Percentiles rank a stretch among this genome's conserved stretches.
Conservation (phyloP, 2,113 vertebrate species). For the Halcyon malimbica region DNA sequence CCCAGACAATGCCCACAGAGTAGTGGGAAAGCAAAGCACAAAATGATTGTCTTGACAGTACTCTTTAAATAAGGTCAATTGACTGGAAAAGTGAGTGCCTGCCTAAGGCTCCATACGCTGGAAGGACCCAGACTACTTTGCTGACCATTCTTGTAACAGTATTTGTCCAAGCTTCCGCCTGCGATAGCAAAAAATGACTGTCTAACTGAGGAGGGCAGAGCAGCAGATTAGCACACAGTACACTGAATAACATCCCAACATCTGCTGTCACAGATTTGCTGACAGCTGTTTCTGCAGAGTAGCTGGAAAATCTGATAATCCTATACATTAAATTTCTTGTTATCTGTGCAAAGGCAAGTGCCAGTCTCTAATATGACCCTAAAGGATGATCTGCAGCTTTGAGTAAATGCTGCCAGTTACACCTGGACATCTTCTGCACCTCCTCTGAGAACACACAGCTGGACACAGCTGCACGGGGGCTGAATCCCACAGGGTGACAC, state of each 20-base stretch:
- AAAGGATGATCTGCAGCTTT: neutral
- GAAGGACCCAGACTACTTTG: neutral
- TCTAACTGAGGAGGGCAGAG: conserved; percentile 13
- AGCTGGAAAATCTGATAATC: conserved; percentile 57
- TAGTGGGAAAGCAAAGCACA: neutral
- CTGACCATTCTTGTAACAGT: neutral
- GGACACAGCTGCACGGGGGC: neutral
- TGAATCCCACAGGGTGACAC: neutral
- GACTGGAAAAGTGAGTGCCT: conserved; percentile 10
- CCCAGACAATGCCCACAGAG: neutral
- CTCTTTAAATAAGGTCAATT: conserved; percentile 29
- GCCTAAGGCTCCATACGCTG: neutral
- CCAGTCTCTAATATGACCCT: neutral
- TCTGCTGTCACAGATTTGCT: conserved; percentile 65
- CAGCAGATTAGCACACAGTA: conserved; percentile 30
- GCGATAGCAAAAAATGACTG: neutral
- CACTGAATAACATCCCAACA: conserved; percentile 40
- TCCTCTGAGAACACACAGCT: neutral
- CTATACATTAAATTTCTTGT: conserved; percentile 49
- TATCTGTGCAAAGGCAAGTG: conserved; percentile 22
- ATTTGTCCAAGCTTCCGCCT: neutral
- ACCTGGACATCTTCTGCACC: neutral
- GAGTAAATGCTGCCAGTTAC: neutral
- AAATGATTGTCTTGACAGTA: neutral
- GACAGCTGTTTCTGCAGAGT: conserved; percentile 56